phyloP scores from a whole-genome alignment of 2,113 vertebrate genomes.

The Jaculus jaculus region DNA sequence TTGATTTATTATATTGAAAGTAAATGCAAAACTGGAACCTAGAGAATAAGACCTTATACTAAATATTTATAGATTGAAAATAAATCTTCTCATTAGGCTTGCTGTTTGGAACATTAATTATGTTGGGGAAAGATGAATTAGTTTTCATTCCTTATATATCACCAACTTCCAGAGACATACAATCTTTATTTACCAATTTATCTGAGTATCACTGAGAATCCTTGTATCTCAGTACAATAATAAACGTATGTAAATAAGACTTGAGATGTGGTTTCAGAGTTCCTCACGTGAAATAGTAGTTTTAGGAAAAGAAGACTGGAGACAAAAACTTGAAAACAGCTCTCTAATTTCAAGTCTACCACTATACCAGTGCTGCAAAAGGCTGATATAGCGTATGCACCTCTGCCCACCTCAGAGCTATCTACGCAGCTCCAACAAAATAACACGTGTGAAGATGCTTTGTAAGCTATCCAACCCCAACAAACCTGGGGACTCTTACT shows the following conservation, averaged over 20 bases:
- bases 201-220: constrained; percentile 24
- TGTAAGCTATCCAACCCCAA: constrained; percentile 3
- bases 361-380: not conserved
- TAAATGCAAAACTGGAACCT: constrained; percentile 71
- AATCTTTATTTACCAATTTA: constrained; percentile 70
- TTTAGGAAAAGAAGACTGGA: not conserved
- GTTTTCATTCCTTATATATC: constrained; percentile 71
- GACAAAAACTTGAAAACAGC: not conserved
- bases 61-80: constrained; percentile 74
- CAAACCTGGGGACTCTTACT: constrained; percentile 23
- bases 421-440: constrained; percentile 37
- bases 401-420: not conserved
- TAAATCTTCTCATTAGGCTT: constrained; percentile 75
- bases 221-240: constrained; percentile 8
- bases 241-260: constrained; percentile 23
- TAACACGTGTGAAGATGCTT: constrained; percentile 14
- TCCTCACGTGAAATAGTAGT: not conserved
- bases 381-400: not conserved
- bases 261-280: not conserved
- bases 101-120: constrained; percentile 69
- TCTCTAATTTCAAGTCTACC: constrained; percentile 5
- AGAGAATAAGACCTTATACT: constrained; percentile 56
- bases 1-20: constrained; percentile 62
- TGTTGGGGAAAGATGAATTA: constrained; percentile 64
- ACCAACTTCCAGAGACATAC: constrained; percentile 64